phyloP scores from a whole-genome alignment of 2,797 vertebrate genomes.

The Bovichtus variegatus region DNA sequence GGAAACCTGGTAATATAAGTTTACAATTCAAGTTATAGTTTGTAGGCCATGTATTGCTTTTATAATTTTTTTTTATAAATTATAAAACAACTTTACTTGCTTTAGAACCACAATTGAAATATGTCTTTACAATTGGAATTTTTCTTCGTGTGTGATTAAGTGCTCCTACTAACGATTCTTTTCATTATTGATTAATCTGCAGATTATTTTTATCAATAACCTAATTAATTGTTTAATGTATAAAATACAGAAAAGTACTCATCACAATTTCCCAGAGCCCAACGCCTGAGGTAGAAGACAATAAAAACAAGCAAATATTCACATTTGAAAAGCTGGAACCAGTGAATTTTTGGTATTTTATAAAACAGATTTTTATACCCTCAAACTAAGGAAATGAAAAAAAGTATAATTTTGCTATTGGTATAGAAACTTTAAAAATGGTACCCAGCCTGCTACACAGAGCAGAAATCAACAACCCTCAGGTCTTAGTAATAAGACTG shows the following conservation, averaged over 20 bases:
- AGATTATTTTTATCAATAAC: not conserved
- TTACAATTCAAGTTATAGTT: not conserved
- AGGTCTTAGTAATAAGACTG: not conserved
- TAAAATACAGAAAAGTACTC: too few relatives aligned
- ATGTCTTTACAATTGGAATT: not conserved
- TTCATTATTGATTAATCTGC: not conserved
- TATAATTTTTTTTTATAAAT: too few relatives aligned
- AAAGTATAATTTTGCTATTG: too few relatives aligned
- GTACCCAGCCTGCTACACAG: not conserved
- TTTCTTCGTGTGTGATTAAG: not conserved
- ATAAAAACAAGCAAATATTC: not conserved
- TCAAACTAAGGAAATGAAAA: not conserved
- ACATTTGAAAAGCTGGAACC: not conserved
- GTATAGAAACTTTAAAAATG: not conserved
- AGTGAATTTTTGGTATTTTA: not conserved
- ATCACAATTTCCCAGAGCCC: too few relatives aligned
- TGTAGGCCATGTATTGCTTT: too few relatives aligned
- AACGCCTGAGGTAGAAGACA: too few relatives aligned
- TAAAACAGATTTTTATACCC: too few relatives aligned
- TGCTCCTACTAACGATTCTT: not conserved
- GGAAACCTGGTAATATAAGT: too few relatives aligned
- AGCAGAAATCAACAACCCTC: not conserved
- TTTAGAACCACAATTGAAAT: not conserved
- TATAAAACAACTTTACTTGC: too few relatives aligned
- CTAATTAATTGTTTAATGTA: accelerated